Percentiles rank a stretch among this genome's conserved stretches.
These are phyloP conservation scores for Ridgeia piscesae DNA, from an alignment of 1,140 invertebrate genomes.

Conservation along the genomic window DNA sequence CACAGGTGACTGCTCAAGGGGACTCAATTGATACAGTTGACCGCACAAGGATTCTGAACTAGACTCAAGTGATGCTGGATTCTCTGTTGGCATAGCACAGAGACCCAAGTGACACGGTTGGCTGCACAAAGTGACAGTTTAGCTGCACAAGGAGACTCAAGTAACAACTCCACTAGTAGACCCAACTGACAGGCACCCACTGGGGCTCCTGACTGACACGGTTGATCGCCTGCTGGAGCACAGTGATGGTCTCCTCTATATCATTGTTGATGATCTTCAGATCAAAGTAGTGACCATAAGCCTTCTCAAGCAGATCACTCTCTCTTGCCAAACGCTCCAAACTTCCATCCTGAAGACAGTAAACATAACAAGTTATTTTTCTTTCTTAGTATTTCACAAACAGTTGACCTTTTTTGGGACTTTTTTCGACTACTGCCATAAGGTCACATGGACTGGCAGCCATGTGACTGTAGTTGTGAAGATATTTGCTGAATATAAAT, in stretches of 20 bases:
- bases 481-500: too few species aligned
- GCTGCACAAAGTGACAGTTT: conserved; percentile 23
- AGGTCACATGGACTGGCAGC: too few species aligned
- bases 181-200: conserved; percentile 74
- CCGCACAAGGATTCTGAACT: too few species aligned
- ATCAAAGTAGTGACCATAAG: conserved; percentile 98
- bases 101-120: conserved; percentile 15
- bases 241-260: conserved; percentile 95
- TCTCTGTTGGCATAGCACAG: neutral
- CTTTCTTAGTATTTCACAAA: too few species aligned
- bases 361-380: neutral
- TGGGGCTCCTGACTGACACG: conserved; percentile 86
- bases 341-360: conserved; percentile 69
- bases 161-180: conserved; percentile 51
- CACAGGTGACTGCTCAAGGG: too few species aligned
- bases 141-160: neutral
- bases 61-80: too few species aligned
- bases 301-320: conserved; percentile 90
- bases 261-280: conserved; percentile 98
- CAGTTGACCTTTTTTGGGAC: too few species aligned
- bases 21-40: too few species aligned
- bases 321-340: conserved; percentile 92
- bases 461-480: too few species aligned
- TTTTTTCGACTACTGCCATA: too few species aligned
- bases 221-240: conserved; percentile 87